Base-by-base conservation (phyloP, 2,888 invertebrate species). In the Neria commutata region DNA sequence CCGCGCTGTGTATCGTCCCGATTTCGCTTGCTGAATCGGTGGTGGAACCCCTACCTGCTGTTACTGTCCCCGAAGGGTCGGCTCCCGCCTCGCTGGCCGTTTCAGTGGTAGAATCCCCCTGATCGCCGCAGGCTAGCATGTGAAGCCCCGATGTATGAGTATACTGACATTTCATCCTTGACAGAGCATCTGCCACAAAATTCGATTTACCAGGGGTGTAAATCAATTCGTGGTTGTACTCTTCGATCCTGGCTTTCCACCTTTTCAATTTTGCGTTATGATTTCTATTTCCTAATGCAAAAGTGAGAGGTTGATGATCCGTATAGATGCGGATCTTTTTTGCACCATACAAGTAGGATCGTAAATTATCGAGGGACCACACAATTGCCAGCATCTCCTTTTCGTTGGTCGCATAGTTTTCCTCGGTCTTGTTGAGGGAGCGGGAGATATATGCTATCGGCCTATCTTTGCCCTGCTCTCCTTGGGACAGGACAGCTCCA, bases 401-500 rank as follows among this genome's bases (percentile, higher is more conserved):
- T 50, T 60, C 53, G 24, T 48, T 45, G 37, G 37, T 14, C 11
- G 37, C 37, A 29, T 37, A 37, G 37, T 37, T 37, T 37, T 37
- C 37, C 16, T 63, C 60, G 10, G 58, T 51, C 47, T 60, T 56
- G 23, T 37, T 48, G 1, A 62, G 49, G 0, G 52, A 56, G 17
- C 54, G 47, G 3, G 56, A 62, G 4, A 62, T 37, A 17, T 45
- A 61, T 10, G 48, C 16, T 10, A 54, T 54, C 0, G 51, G 59
- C 24, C 34, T 23, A 16, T 61, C 54, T 37, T 55, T 49, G 16
- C 62, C 53, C 1, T 54, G 49, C 19, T 60, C 54, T 6, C 54
- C 62, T 26, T 63, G 64, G 4, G 55, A 59, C 14, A 65, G 53
- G 1, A 61, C 55, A 10, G 62, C 54, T 21, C 63, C 64, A 8